A percentile compares a stretch with the other conserved stretches of the same genome.
These are phyloP conservation scores for Aporrectodea caliginosa DNA, from an alignment of 1,140 invertebrate species.

Conservation along the genomic window DNA sequence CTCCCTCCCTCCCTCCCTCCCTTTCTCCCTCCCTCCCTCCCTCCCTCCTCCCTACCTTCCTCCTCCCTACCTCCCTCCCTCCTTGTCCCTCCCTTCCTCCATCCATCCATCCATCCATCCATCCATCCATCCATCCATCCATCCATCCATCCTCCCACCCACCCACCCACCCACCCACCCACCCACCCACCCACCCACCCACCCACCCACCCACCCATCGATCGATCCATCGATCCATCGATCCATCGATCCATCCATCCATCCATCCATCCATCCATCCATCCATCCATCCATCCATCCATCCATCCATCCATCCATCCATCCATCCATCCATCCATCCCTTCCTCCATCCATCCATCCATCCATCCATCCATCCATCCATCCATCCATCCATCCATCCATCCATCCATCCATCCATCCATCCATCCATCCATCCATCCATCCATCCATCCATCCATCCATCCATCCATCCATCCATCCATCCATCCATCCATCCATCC, in stretches of 20 bases:
- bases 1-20: not conserved
- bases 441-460: slow-evolving; percentile 9
- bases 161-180: slow-evolving; percentile 1
- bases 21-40: too few species aligned
- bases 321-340: too few species aligned
- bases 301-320: slow-evolving; percentile 16
- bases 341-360: too few species aligned
- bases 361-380: slow-evolving; percentile 16
- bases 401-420: slow-evolving; percentile 16
- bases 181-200: slow-evolving; percentile 6
- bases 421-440: slow-evolving; percentile 16
- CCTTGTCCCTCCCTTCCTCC: not conserved
- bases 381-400: slow-evolving; percentile 13
- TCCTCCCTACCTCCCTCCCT: not conserved
- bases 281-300: slow-evolving; percentile 10
- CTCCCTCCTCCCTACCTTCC: not conserved
- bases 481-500: too few species aligned
- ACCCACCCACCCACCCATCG: not conserved
- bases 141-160: too few species aligned
- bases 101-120: not conserved
- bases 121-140: slow-evolving; percentile 4
- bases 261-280: slow-evolving; percentile 1
- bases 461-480: not conserved
- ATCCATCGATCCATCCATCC: not conserved
- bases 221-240: not conserved